These are phyloP conservation scores for Cotesia glomerata DNA, from an alignment of 1,140 invertebrate species.

Conservation along the genomic window DNA sequence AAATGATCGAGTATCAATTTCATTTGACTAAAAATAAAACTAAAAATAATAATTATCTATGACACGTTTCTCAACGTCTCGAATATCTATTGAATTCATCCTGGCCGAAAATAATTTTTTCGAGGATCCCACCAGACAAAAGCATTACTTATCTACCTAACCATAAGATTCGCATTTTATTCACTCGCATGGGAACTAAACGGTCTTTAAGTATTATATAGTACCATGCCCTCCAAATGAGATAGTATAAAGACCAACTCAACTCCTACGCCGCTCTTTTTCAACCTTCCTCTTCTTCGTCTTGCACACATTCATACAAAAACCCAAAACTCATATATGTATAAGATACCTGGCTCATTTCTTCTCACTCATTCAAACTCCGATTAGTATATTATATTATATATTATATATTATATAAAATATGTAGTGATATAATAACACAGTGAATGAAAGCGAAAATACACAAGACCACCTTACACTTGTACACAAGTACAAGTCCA, in stretches of 20 bases:
- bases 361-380: too few relatives aligned
- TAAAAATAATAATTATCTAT: slow-evolving; percentile 18
- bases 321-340: too few relatives aligned
- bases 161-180: slow-evolving; percentile 49
- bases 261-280: slow-evolving; percentile 17
- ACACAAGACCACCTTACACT: neutral
- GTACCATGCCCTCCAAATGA: slow-evolving; percentile 9
- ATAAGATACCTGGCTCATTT: too few relatives aligned
- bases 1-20: too few relatives aligned
- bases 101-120: slow-evolving; percentile 13
- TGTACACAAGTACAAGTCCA: neutral
- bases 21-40: neutral
- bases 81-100: slow-evolving; percentile 18
- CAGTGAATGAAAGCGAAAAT: too few relatives aligned
- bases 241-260: too few relatives aligned
- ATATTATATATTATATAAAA: too few relatives aligned
- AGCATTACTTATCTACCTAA: slow-evolving; percentile 46
- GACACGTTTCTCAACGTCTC: slow-evolving; percentile 4
- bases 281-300: slow-evolving; percentile 3
- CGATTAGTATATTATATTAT: too few relatives aligned
- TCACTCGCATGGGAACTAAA: slow-evolving; percentile 33
- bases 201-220: slow-evolving; percentile 28
- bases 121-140: slow-evolving; percentile 29
- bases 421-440: too few relatives aligned
- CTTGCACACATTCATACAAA: too few relatives aligned